Evolutionary conservation across 2,888 invertebrate genomes (phyloP), one percentile per base, ranked within the genome.

Genomic region (Petrolisthes manimaculis): DNA sequence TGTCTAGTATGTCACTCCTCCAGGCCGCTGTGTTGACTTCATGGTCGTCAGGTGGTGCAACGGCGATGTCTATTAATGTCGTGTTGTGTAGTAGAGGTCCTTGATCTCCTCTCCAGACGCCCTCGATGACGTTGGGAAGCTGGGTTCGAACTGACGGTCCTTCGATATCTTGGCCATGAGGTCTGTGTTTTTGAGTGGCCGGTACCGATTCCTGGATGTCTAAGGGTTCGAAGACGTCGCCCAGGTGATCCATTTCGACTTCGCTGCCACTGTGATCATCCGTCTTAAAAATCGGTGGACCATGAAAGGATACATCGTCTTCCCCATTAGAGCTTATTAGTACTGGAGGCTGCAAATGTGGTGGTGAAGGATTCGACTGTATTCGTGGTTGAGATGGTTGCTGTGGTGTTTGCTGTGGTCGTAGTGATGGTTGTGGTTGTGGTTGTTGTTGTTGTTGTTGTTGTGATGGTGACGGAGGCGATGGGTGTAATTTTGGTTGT

Each of bases 181-280:
- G 1, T 61, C 37, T 24, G 6, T 56, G 24, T 54, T 37, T 24
- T 24, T 24, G 54, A 8, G 55, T 79, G 9, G 79, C 14, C 51
- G 24, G 9, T 18, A 37, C 56, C 18, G 12, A 12, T 61, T 81
- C 81, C 37, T 81, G 81, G 6, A 81, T 9, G 61, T 81, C 81
- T 24, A 24, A 81, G 51, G 81, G 81, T 37, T 61, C 67, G 24
- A 37, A 37, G 12, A 5, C 37, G 8, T 81, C 67, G 18, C 67
- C 24, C n/a, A 81, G 37, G 37, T 81, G 67, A 12, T 81, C 81
- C 8, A 12, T 81, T 67, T 81, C 81, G 51, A 81, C 14, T 5
- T 81, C 81, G 4, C 61, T 61, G 12, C 54, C 3, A 51, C 9
- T 3, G 53, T 51, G 6, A 9, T 9, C 54, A n/a, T 81, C 37